Evolutionary conservation across 2,888 invertebrate genomes (phyloP).

Genomic region (Polydrusus pterygomalis): DNA sequence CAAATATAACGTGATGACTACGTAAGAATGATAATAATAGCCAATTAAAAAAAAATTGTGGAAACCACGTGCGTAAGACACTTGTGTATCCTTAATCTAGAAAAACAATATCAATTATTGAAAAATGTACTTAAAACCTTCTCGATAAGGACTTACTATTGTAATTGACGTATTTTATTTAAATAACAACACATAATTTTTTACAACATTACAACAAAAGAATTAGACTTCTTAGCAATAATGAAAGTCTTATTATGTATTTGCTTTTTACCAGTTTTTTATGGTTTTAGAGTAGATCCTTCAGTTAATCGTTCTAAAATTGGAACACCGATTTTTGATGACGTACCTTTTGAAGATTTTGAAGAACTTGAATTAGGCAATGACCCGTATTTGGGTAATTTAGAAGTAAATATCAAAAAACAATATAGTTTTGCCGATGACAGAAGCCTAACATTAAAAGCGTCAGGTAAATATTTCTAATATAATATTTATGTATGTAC

Average conservation of each 20-base stretch:
- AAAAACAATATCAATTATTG: not conserved
- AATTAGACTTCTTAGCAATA: not conserved
- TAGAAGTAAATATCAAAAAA: not conserved
- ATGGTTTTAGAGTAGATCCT: slow-evolving; percentile 3
- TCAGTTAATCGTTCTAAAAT: not conserved
- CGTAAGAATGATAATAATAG: not conserved
- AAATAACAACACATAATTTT: not conserved
- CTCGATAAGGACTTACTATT: not conserved
- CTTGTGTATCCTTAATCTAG: not conserved
- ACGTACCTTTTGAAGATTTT: slow-evolving; percentile 1
- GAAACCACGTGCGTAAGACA: not conserved
- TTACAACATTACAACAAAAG: not conserved
- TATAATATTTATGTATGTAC: too few relatives aligned
- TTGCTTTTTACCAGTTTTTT: slow-evolving; percentile 13
- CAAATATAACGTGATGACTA: not conserved
- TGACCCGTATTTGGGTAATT: not conserved
- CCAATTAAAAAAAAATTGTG: not conserved
- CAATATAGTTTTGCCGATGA: not conserved
- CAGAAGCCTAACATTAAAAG: not conserved
- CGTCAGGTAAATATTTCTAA: not conserved
- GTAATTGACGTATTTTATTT: not conserved
- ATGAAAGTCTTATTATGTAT: not conserved
- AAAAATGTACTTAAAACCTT: not conserved
- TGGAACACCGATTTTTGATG: not conserved
- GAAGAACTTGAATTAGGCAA: not conserved